Conservation (phyloP, 2,797 vertebrate genomes). For the Clarias laeviceps region DNA sequence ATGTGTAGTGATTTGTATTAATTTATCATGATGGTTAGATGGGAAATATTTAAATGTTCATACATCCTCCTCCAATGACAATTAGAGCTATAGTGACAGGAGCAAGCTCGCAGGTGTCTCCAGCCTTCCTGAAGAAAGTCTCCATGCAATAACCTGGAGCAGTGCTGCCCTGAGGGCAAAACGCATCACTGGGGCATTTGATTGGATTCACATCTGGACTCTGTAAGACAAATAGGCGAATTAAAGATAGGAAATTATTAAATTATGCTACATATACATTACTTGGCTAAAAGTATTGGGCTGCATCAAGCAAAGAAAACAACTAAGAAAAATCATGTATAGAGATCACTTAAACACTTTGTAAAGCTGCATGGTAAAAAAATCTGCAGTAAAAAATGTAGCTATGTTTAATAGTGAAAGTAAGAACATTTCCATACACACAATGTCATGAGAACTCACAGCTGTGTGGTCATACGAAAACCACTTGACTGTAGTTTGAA, state of each 20-base stretch:
- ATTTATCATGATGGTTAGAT: background rate
- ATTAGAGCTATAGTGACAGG: conserved; percentile 81
- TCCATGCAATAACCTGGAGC: conserved; percentile 88
- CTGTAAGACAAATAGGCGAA: conserved; percentile 60
- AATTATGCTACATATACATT: too few relatives aligned
- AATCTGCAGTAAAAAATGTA: too few relatives aligned
- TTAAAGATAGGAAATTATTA: too few relatives aligned
- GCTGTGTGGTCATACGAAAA: too few relatives aligned
- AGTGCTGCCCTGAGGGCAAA: conserved; percentile 82
- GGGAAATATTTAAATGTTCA: conserved; percentile 44
- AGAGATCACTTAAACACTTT: too few relatives aligned
- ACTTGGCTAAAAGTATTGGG: background rate
- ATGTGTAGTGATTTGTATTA: background rate
- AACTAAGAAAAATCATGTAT: background rate
- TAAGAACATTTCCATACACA: too few relatives aligned
- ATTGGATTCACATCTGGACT: conserved; percentile 85
- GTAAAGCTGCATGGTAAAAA: too few relatives aligned
- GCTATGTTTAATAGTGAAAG: too few relatives aligned
- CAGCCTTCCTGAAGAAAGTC: conserved; percentile 83
- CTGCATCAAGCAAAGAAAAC: background rate
- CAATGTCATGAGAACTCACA: too few relatives aligned
- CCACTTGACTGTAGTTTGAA: too few relatives aligned
- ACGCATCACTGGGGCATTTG: conserved; percentile 83
- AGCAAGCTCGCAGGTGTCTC: conserved; percentile 81
- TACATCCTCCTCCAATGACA: conserved; percentile 78